Conservation (phyloP, 2,113 vertebrate species). For the Pithys albifrons region DNA sequence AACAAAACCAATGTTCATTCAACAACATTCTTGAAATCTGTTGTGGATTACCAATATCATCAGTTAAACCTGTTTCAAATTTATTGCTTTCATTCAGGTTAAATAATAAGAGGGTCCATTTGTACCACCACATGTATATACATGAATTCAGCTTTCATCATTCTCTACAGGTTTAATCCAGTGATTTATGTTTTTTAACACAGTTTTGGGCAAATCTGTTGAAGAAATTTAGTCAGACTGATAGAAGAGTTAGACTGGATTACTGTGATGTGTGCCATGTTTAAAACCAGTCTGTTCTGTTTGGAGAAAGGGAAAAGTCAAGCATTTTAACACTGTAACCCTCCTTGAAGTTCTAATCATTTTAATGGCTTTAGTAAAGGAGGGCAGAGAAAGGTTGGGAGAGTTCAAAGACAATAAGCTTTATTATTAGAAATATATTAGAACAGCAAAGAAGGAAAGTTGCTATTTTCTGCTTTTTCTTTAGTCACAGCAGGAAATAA, state of each 20-base stretch:
- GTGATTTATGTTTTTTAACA: constrained; percentile 81
- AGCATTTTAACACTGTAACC: constrained; percentile 48
- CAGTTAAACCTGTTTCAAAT: constrained; percentile 84
- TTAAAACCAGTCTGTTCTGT: constrained; percentile 61
- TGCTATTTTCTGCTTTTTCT: constrained; percentile 49
- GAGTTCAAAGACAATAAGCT: constrained; percentile 69
- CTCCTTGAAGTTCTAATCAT: constrained; percentile 68
- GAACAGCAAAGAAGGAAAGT: constrained; percentile 49
- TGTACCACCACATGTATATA: constrained; percentile 82
- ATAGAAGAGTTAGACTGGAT: constrained; percentile 72
- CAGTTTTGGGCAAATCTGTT: constrained; percentile 75
- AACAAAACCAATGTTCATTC: constrained; percentile 81
- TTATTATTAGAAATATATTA: constrained; percentile 65
- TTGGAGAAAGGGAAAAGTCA: constrained; percentile 54
- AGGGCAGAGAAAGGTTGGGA: constrained; percentile 52
- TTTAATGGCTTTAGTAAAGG: constrained; percentile 73
- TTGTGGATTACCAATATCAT: constrained; percentile 82
- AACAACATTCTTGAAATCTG: constrained; percentile 81
- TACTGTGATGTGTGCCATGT: constrained; percentile 60
- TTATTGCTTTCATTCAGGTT: constrained; percentile 84
- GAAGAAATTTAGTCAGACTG: constrained; percentile 73
- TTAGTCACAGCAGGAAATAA: constrained; percentile 61
- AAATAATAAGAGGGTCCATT: constrained; percentile 83
- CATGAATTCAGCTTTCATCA: constrained; percentile 81
- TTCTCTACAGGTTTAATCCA: constrained; percentile 79